Conservation (phyloP, 2,797 vertebrate species). For the Anguilla obscura region DNA sequence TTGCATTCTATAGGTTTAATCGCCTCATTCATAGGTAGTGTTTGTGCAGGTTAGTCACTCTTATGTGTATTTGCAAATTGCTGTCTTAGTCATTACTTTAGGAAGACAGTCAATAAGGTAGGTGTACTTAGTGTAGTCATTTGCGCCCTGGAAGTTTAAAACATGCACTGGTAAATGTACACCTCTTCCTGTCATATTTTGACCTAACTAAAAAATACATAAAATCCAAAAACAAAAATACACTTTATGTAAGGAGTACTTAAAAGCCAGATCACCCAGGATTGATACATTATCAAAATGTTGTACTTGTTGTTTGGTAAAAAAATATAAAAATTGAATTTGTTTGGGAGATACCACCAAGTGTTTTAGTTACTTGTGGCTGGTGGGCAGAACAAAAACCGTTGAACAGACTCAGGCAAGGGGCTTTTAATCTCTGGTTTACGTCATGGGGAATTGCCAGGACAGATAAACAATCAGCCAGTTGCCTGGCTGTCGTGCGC, state of each 20-base stretch:
- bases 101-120: neutral
- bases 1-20: neutral
- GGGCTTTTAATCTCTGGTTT: constrained; percentile 4
- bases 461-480: constrained; percentile 18
- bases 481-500: neutral
- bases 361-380: neutral
- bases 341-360: neutral
- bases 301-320: neutral
- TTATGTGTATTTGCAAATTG: neutral
- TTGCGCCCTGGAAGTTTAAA: neutral
- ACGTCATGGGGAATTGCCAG: neutral
- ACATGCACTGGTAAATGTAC: neutral
- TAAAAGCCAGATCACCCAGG: neutral
- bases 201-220: neutral
- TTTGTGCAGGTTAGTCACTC: neutral
- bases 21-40: neutral
- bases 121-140: neutral
- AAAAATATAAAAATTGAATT: neutral
- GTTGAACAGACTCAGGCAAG: neutral
- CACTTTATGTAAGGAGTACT: neutral
- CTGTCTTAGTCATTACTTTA: neutral
- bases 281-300: neutral
- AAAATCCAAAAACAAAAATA: neutral
- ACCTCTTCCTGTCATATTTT: neutral
- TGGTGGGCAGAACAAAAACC: neutral